Conservation (phyloP, 2,113 vertebrate species). For the Grantiella picta region DNA sequence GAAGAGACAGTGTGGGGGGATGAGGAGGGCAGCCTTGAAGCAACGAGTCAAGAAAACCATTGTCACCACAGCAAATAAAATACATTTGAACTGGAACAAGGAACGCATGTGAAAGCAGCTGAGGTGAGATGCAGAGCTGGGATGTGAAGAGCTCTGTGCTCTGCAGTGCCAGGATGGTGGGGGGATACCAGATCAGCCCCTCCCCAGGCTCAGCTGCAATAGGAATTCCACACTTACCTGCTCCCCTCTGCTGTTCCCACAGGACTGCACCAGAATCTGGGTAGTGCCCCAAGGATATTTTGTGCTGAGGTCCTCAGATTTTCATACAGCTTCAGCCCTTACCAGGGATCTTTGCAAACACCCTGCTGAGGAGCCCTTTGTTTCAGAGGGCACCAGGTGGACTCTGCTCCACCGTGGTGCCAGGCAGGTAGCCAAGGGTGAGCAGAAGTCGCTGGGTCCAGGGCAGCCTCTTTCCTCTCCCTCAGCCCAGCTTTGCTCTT, state of each 20-base stretch:
- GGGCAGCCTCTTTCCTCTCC: neutral
- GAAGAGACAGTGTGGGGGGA: neutral
- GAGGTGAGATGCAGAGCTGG: neutral
- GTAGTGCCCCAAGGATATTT: neutral
- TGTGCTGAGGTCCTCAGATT: neutral
- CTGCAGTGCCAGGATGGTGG: accelerated
- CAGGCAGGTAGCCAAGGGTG: neutral
- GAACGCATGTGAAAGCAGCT: neutral
- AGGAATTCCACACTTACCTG: neutral
- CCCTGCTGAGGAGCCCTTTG: neutral
- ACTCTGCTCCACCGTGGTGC: neutral
- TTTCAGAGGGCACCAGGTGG: neutral
- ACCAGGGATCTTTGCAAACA: neutral
- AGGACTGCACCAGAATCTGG: neutral
- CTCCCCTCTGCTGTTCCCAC: neutral
- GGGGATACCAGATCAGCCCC: neutral
- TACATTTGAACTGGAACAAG: neutral
- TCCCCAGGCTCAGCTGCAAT: neutral
- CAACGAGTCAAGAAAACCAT: neutral
- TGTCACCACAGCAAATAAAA: neutral
- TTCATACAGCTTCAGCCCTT: neutral
- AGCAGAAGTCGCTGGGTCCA: neutral
- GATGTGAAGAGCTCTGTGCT: neutral
- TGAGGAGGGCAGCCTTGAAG: neutral
- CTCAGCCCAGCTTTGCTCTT: neutral